These are phyloP conservation scores for Chloebia gouldiae DNA, from an alignment of 2,113 vertebrate species.

Conservation along the genomic window DNA sequence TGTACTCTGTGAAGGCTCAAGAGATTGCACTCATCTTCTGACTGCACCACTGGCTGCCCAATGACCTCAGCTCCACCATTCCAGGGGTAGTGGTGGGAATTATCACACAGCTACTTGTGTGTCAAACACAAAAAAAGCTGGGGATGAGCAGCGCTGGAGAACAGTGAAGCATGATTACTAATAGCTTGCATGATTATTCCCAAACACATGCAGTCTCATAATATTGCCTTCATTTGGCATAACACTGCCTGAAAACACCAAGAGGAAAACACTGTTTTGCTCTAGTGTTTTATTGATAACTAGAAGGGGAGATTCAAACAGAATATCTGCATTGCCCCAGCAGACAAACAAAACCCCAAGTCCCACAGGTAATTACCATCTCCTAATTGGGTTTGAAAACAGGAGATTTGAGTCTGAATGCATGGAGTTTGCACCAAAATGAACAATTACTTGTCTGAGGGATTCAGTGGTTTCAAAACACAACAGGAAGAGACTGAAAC, in stretches of 20 bases:
- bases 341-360: constrained; percentile 63
- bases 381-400: constrained; percentile 77
- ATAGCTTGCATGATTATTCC: constrained; percentile 36
- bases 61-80: not conserved
- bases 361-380: constrained; percentile 78
- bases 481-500: not conserved
- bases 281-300: constrained; percentile 63
- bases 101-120: not conserved
- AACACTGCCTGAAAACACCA: not conserved
- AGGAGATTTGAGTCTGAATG: constrained; percentile 55
- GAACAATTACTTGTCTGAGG: constrained; percentile 34
- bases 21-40: not conserved
- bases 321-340: constrained; percentile 18
- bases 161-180: not conserved
- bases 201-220: not conserved
- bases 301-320: constrained; percentile 53
- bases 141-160: not conserved
- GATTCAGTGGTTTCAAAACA: constrained; percentile 25
- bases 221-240: constrained; percentile 36
- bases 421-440: constrained; percentile 35
- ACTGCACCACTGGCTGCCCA: not conserved
- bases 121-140: not conserved
- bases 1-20: not conserved
- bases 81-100: not conserved
- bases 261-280: constrained; percentile 59